Conservation (phyloP, 2,888 invertebrate species). For the Tinea semifulvella region DNA sequence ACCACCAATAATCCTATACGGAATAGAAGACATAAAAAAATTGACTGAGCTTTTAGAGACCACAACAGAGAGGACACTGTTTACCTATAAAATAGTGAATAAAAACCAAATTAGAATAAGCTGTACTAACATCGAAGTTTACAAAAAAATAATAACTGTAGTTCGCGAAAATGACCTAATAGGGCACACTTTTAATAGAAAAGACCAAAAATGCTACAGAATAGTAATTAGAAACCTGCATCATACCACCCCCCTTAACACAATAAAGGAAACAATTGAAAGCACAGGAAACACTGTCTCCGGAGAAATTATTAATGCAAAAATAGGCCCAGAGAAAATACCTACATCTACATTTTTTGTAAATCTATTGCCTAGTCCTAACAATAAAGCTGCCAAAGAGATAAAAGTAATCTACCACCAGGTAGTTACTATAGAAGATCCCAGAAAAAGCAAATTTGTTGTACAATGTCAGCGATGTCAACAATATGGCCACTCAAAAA, state of each 20-base stretch:
- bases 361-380: not conserved
- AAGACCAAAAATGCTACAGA: constrained; percentile 19
- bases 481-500: constrained; percentile 20
- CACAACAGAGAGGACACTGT: constrained; percentile 6
- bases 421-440: constrained; percentile 20
- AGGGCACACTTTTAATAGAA: constrained; percentile 22
- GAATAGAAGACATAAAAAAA: constrained; percentile 4
- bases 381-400: constrained; percentile 12
- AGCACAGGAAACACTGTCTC: constrained; percentile 21
- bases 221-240: constrained; percentile 23
- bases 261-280: constrained; percentile 19
- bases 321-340: constrained; percentile 17
- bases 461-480: constrained; percentile 18
- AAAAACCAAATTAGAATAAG: constrained; percentile 17
- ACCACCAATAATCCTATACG: constrained; percentile 12
- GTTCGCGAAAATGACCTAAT: constrained; percentile 20
- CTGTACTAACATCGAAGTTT: constrained; percentile 10
- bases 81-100: constrained; percentile 17
- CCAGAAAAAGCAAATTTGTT: constrained; percentile 20
- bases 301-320: constrained; percentile 21
- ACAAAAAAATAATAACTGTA: constrained; percentile 17
- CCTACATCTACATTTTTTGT: constrained; percentile 13
- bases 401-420: constrained; percentile 18
- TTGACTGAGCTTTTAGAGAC: constrained; percentile 4
- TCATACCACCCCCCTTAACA: constrained; percentile 19